These are phyloP conservation scores for Leptinotarsa juncta DNA, from an alignment of 2,888 invertebrate genomes.

Conservation along the genomic window DNA sequence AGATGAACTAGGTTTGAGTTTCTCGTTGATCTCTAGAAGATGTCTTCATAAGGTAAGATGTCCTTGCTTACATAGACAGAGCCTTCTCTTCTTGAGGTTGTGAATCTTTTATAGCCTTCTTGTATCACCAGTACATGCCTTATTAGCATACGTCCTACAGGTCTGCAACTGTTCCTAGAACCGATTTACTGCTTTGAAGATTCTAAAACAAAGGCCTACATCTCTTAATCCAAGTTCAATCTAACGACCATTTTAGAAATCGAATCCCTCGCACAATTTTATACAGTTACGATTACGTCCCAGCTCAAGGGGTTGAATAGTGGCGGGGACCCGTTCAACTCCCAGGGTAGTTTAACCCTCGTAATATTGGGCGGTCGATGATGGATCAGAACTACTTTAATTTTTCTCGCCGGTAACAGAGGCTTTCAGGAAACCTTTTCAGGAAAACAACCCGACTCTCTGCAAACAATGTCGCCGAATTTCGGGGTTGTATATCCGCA, in stretches of 20 bases:
- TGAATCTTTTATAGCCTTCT: too few relatives aligned
- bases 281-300: conserved; percentile 9
- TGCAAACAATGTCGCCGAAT: conserved; percentile 14
- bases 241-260: conserved; percentile 9
- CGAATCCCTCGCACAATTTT: conserved; percentile 13
- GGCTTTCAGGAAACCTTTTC: conserved; percentile 44
- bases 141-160: too few relatives aligned
- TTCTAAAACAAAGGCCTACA: not conserved
- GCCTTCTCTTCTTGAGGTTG: too few relatives aligned
- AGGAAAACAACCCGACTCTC: conserved; percentile 31
- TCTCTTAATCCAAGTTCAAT: not conserved
- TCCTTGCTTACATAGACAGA: too few relatives aligned
- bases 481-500: conserved; percentile 1
- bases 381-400: conserved; percentile 49
- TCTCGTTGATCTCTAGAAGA: too few relatives aligned
- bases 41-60: too few relatives aligned
- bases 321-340: conserved; percentile 35
- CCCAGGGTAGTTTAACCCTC: conserved; percentile 47
- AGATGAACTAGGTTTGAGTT: too few relatives aligned
- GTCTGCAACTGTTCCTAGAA: too few relatives aligned
- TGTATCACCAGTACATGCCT: too few relatives aligned
- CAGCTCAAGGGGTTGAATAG: conserved; percentile 45
- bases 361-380: conserved; percentile 46
- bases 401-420: conserved; percentile 37
- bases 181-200: too few relatives aligned